phyloP scores from a whole-genome alignment of 2,888 invertebrate genomes.

The Tricholauxania praeusta region DNA sequence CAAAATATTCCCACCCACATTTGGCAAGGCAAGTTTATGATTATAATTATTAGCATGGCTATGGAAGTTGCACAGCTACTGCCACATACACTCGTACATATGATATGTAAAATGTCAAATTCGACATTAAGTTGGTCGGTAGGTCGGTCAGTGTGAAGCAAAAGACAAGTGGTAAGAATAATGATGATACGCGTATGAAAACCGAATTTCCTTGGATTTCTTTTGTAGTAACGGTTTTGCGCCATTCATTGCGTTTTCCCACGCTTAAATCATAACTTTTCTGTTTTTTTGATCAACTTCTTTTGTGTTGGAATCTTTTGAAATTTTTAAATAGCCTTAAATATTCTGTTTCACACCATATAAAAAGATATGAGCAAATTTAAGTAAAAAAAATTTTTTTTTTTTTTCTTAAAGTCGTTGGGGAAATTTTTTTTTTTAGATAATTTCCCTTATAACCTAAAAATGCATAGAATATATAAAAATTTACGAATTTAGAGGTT shows the following conservation, averaged over 20 bases:
- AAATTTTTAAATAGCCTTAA: conserved; percentile 4
- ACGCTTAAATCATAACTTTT: conserved; percentile 25
- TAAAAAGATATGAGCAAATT: conserved; percentile 14
- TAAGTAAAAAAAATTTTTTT: too few species aligned
- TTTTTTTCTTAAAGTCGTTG: neutral
- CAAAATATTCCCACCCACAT: conserved; percentile 40
- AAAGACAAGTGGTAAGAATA: neutral
- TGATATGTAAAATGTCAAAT: conserved; percentile 9
- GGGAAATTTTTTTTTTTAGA: neutral
- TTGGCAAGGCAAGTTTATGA: conserved; percentile 14
- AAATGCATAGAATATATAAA: neutral
- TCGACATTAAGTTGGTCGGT: neutral
- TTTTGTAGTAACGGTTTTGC: conserved; percentile 16
- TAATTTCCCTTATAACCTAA: conserved; percentile 21
- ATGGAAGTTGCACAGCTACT: neutral
- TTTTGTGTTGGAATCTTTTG: conserved; percentile 2
- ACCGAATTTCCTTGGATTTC: neutral
- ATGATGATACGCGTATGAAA: conserved; percentile 2
- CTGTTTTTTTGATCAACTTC: neutral
- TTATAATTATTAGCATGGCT: neutral
- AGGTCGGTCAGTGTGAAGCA: conserved; percentile 2
- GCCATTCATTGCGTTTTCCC: conserved; percentile 26
- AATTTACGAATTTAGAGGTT: neutral
- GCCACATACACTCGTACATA: neutral
- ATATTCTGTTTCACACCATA: conserved; percentile 24